Evolutionary conservation across 2,113 vertebrate species (phyloP), one percentile per base, ranked within the genome.

Genomic region (Hemichromis elongatus): DNA sequence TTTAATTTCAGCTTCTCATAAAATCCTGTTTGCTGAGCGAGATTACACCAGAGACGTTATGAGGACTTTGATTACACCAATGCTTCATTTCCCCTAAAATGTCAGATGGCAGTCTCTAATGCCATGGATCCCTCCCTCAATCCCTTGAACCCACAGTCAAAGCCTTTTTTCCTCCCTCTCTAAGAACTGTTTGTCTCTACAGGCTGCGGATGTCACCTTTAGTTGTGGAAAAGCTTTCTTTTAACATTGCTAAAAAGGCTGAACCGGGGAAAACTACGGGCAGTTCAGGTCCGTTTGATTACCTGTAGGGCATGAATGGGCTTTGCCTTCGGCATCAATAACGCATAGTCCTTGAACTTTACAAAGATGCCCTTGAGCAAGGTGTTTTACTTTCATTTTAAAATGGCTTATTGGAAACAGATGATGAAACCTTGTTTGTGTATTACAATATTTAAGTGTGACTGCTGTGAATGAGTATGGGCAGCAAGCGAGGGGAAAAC

Each of bases 11-110:
- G 79, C 30, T 79, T 80, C 83, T 85, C 81, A 83, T 88, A 78
- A 86, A 88, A 90, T 79, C 80, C 54, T 91, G 54, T 92, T 91
- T 90, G 80, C 88, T 81, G 80, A 91, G 80, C 78, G 82, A 87
- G 82, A 91, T 84, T 82, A 86, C 14, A 50, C 59, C 55, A 80
- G 6, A 75, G 68, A 50, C 6, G 26, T 50, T 50, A 75, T 50
- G 50, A 75, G 68, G 68, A 75, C 68, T 50, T 75, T 75, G 82
- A 91, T 84, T 84, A 85, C 12, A 54, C 59, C 61, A 81, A 82
- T 59, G 79, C 18, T 30, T 89, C 26, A 81, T 86, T 82, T 90
- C 52, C 80, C 77, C 52, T 40, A 85, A 91, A 91, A 91, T 86
- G 86, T 91, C 89, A 91, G 90, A 83, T 88, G 83, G 81, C 84